Evolutionary conservation across 1,140 invertebrate genomes (phyloP).

Genomic region (Chrysomallon squamiferum): DNA sequence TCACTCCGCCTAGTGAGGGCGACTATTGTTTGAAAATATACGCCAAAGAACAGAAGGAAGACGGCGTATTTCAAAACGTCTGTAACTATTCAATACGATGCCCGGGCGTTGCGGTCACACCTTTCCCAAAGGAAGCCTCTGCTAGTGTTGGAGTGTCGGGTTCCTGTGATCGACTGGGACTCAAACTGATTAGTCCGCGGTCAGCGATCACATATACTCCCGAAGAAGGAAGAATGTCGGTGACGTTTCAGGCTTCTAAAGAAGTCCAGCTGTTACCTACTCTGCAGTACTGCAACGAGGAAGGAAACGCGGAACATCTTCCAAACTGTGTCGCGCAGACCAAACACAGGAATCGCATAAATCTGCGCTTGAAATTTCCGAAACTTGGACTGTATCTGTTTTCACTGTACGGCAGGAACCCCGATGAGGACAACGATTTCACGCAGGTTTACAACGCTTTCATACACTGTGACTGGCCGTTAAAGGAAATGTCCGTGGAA

Average conservation of each 20-base stretch:
- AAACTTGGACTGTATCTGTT: not conserved
- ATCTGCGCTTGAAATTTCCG: not conserved
- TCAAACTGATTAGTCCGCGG: not conserved
- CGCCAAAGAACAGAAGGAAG: slow-evolving; percentile 1
- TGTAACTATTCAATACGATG: not conserved
- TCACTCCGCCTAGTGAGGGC: not conserved
- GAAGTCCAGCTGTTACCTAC: not conserved
- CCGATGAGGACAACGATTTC: not conserved
- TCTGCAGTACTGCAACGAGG: not conserved
- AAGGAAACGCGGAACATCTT: not conserved
- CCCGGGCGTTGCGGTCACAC: not conserved
- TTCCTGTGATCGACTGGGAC: not conserved
- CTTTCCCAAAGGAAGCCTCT: not conserved
- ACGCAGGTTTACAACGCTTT: too few relatives aligned
- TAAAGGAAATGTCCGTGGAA: too few relatives aligned
- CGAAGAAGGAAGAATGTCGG: not conserved
- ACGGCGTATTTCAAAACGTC: not conserved
- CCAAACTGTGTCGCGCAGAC: not conserved
- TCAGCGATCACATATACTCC: not conserved
- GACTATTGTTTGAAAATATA: slow-evolving; percentile 12
- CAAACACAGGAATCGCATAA: not conserved
- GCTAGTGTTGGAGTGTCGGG: not conserved
- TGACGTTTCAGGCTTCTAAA: not conserved
- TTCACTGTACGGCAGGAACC: not conserved
- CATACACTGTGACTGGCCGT: too few relatives aligned